These are phyloP conservation scores for Anastrepha ludens DNA, from an alignment of 1,140 invertebrate genomes.

Conservation along the genomic window DNA sequence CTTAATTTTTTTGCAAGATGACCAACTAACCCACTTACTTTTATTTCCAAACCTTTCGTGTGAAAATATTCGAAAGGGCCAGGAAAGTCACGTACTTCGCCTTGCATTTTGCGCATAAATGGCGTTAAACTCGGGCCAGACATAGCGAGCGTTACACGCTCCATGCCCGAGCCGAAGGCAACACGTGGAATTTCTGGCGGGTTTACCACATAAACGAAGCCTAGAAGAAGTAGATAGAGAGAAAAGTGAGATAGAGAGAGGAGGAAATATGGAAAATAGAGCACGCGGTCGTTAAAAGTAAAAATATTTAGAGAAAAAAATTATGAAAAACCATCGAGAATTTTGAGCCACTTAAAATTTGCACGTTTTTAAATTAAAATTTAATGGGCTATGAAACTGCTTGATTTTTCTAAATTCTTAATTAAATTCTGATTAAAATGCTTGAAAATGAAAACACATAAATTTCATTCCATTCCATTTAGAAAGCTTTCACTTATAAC, in stretches of 20 bases:
- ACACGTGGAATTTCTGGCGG: constrained; percentile 63
- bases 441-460: neutral
- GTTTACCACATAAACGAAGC: constrained; percentile 71
- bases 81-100: constrained; percentile 53
- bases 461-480: neutral
- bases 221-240: constrained; percentile 57
- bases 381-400: too few relatives aligned
- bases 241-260: too few relatives aligned
- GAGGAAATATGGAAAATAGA: too few relatives aligned
- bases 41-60: constrained; percentile 35
- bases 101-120: constrained; percentile 59
- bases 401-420: neutral
- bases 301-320: too few relatives aligned
- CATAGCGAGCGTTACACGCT: constrained; percentile 61
- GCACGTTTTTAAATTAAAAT: too few relatives aligned
- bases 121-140: constrained; percentile 58
- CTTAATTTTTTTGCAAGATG: neutral
- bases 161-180: constrained; percentile 63
- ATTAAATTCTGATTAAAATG: neutral
- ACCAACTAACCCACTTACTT: neutral
- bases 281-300: too few relatives aligned
- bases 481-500: neutral
- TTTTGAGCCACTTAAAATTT: too few relatives aligned
- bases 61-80: constrained; percentile 61
- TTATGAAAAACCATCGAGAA: too few relatives aligned